These are phyloP conservation scores for Hemiscyllium ocellatum DNA, from an alignment of 2,113 vertebrate genomes.

Conservation along the genomic window DNA sequence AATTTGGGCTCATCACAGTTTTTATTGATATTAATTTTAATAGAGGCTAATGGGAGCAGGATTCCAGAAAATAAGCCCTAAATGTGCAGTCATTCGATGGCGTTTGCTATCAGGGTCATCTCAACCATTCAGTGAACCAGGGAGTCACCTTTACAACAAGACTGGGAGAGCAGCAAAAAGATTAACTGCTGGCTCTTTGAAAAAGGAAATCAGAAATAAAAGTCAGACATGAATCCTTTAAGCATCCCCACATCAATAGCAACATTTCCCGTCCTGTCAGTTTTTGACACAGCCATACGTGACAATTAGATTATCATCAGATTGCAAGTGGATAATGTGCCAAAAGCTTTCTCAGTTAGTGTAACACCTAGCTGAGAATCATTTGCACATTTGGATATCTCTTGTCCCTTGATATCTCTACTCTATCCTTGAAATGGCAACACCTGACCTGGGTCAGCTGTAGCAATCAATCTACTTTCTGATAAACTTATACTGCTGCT, in stretches of 20 bases:
- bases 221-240: no score
- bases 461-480: neutral
- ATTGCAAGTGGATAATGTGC: conserved; percentile 87
- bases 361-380: conserved; percentile 74
- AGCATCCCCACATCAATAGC: no score
- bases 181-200: no score
- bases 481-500: no score
- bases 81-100: neutral
- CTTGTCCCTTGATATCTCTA: conserved; percentile 40
- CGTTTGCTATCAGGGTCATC: no score
- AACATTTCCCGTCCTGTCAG: no score
- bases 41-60: neutral
- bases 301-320: conserved; percentile 77
- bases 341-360: conserved; percentile 86
- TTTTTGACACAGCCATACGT: conserved; percentile 47
- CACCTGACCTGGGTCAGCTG: neutral
- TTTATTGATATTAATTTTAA: neutral
- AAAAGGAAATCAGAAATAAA: no score
- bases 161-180: no score
- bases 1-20: neutral
- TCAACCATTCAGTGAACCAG: no score
- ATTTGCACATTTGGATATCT: conserved; percentile 76
- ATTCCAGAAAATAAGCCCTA: neutral
- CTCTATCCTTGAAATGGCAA: conserved; percentile 46
- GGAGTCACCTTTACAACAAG: no score